Percentiles rank a stretch among this genome's conserved stretches.
Conservation (phyloP, 2,113 vertebrate species). For the Austrofundulus limnaeus region DNA sequence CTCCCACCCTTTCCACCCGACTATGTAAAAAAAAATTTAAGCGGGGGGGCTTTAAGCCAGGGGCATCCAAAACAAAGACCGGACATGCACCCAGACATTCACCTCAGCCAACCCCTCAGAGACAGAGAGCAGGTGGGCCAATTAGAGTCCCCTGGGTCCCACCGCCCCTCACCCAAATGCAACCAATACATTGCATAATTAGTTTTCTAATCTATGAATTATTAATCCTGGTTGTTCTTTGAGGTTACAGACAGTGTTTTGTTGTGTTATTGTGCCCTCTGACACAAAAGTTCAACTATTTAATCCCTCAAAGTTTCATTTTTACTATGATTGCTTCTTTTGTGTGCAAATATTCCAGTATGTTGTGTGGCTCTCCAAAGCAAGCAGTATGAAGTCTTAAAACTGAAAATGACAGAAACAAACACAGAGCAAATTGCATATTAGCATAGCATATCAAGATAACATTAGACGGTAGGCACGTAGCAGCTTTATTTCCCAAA, state of each 20-base stretch:
- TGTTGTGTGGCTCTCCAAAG: too few species aligned
- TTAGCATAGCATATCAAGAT: too few species aligned
- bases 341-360: too few species aligned
- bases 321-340: too few species aligned
- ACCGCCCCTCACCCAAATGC: conserved; percentile 58
- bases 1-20: conserved; percentile 27
- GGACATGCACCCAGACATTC: conserved; percentile 28
- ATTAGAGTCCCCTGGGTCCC: conserved; percentile 67
- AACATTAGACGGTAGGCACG: neutral
- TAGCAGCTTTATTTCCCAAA: neutral
- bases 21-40: conserved; percentile 6
- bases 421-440: neutral
- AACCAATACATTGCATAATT: conserved; percentile 72
- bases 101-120: conserved; percentile 40
- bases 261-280: conserved; percentile 37
- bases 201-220: conserved; percentile 80
- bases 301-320: conserved; percentile 29
- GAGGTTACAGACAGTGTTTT: conserved; percentile 55
- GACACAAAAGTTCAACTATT: conserved; percentile 45
- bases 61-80: conserved; percentile 63
- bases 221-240: conserved; percentile 72
- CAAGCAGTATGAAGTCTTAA: neutral
- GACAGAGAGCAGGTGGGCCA: conserved; percentile 80
- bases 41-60: conserved; percentile 17
- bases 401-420: neutral